Conservation (phyloP, 2,113 vertebrate species). For the Cheirogaleus medius region DNA sequence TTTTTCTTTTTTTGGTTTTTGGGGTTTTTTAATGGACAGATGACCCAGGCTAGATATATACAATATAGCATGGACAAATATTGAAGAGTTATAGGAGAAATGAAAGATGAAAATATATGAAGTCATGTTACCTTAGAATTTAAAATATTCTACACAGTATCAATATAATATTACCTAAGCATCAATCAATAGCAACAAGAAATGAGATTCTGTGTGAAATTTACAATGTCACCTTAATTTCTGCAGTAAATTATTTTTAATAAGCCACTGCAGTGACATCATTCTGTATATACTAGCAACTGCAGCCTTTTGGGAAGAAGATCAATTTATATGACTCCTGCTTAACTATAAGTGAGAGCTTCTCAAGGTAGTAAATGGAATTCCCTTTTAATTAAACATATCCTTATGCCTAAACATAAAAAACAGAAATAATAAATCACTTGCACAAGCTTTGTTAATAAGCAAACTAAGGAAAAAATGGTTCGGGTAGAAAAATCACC, state of each 20-base stretch:
- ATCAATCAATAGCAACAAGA: not conserved
- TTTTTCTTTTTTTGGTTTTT: too few species aligned
- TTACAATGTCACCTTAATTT: not conserved
- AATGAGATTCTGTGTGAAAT: slow-evolving; percentile 12
- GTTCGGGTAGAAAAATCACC: not conserved
- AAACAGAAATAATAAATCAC: not conserved
- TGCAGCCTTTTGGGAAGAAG: not conserved
- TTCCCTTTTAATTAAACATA: slow-evolving; percentile 53
- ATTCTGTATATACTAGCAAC: not conserved
- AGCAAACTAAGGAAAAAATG: not conserved
- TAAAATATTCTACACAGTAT: not conserved
- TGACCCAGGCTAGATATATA: not conserved
- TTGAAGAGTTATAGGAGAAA: not conserved
- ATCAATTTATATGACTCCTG: not conserved
- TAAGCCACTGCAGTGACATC: not conserved
- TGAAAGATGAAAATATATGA: not conserved
- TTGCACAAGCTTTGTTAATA: not conserved
- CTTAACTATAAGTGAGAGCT: not conserved
- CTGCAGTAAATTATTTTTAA: not conserved
- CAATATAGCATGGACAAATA: not conserved
- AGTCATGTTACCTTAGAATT: not conserved
- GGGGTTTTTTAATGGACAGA: not conserved
- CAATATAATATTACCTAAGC: not conserved
- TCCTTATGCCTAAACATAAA: slow-evolving; percentile 1
- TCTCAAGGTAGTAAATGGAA: slow-evolving; percentile 8